Evolutionary conservation across 2,797 vertebrate species (phyloP), one percentile per base, ranked within the genome.

Genomic region (Etheostoma nigrum): DNA sequence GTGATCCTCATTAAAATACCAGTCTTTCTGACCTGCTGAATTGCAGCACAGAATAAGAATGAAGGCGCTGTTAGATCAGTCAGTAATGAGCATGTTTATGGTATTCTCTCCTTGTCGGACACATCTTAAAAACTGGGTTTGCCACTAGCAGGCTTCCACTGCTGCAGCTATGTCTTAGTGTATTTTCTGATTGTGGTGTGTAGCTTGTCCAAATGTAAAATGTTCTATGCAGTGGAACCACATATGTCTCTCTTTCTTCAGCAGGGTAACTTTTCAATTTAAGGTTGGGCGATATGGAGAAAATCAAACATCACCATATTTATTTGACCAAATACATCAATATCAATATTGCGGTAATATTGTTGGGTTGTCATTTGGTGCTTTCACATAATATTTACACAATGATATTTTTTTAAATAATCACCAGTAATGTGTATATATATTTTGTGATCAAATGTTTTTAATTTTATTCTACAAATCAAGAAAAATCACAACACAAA

Each of bases 81-180:
- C 61, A 30, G 54, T 76, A 57, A 75, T 61, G 65, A 65, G n/a
- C 27, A 18, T 30, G 48, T 49, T 60, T 23, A 55, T 42, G 12
- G 6, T 51, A 4, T 30, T 49, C 7, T 49, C 23, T 67, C 42
- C 13, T 58, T 61, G 25, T 58, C 1, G 13, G 55, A 67, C 61
- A 71, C 36, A 65, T 51, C 25, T 72, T n/a, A 25, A 23, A 52
- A 30, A 54, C 11, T 2, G 16, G 8, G 15, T 30, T 30, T 57
- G 30, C 36, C 19, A n/a, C 2, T 42, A 8, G 2, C 27, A 53
- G 63, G 23, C 10, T 66, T 36, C 57, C 53, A 51, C 36, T 65
- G 25, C 19, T 60, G 60, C 49, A 66, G 23, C 1, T 1, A 10
- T 18, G 19, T 19, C 33, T 33, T 18, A 15, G 12, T 16, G 6